These are phyloP conservation scores for Palythoa caribaeorum DNA, from an alignment of 92 coral and sea anemone species.

Conservation along the genomic window DNA sequence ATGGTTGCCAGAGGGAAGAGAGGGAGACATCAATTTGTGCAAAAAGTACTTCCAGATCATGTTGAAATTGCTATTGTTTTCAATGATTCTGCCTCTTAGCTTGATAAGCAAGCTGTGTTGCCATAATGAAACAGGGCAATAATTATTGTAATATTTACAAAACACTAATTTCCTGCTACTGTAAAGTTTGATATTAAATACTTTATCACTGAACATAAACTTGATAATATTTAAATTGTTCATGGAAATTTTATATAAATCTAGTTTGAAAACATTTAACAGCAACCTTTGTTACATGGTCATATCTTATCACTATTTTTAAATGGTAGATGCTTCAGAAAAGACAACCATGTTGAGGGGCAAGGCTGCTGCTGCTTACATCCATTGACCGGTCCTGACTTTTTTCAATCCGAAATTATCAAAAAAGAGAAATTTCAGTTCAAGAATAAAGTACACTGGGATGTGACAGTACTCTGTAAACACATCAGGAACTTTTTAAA, in stretches of 20 bases:
- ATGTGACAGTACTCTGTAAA: slow-evolving; percentile 11
- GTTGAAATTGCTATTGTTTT: slow-evolving; percentile 6
- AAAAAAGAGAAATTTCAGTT: slow-evolving; percentile 8
- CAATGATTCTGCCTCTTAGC: background rate
- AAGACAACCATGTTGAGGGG: background rate
- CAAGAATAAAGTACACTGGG: background rate
- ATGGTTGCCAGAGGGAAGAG: background rate
- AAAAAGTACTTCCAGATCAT: background rate
- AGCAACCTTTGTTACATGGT: slow-evolving; percentile 16
- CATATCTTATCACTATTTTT: background rate
- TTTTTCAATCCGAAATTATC: slow-evolving; percentile 11
- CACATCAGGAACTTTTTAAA: background rate
- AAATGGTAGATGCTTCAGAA: slow-evolving; percentile 15
- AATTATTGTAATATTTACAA: slow-evolving; percentile 9
- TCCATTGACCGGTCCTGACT: background rate
- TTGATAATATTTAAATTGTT: background rate
- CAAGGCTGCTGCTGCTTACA: background rate
- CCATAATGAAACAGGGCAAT: slow-evolving; percentile 1
- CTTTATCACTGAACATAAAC: background rate
- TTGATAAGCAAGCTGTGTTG: slow-evolving; percentile 13
- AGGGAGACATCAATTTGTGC: background rate
- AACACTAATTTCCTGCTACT: slow-evolving; percentile 10
- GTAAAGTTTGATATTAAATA: background rate
- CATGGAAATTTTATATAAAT: background rate
- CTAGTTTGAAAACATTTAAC: background rate